Base-by-base conservation (phyloP, 2,113 vertebrate genomes). In the Amblyornis subalaris region DNA sequence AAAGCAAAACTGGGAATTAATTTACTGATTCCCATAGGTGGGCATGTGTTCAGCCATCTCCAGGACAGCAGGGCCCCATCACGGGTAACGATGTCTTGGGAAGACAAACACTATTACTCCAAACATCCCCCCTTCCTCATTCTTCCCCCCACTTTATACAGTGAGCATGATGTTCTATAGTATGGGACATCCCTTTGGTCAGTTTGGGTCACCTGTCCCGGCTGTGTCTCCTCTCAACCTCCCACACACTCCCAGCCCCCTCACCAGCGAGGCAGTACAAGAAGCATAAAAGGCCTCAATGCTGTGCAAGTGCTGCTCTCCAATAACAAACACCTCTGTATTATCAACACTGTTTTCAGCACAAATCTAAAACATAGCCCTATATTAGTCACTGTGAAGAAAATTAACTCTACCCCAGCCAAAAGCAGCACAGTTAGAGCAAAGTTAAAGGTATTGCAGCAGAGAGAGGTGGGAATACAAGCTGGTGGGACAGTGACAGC, bases 1-100 rank as follows among this genome's bases (percentile, higher is more conserved):
- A 89, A 89, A 83, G 71, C 78, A 89, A 89, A 83, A 62, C 55
- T 83, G 42, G 64, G 71, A 83, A 62, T 70, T 24, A 76, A 55
- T 76, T 89, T 64, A 42, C 48, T 50, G 25, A 18, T 89, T 55
- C 22, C 71, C 55, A 50, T 62, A 64, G 55, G 35, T 55, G 70
- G 22, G 55, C n/a, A 28, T 21, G 48, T 11, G 35, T 33, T 76
- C 78, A 70, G 48, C 40, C 64, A 74, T 24, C 25, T 75, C 55
- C 62, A 76, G 55, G 31, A 69, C 9, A 76, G 35, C 48, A 76
- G 48, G 25, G 71, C 25, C 22, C 48, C 38, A 40, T 22, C 38
- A 31, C 14, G 10, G 33, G 12, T 14, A 36, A 24, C 19, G 64
- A 55, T 55, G 40, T 42, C 31, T 48, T 33, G 35, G 31, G 9